Evolutionary conservation across 2,113 vertebrate genomes (phyloP).

Genomic region (Bagarius yarrelli): DNA sequence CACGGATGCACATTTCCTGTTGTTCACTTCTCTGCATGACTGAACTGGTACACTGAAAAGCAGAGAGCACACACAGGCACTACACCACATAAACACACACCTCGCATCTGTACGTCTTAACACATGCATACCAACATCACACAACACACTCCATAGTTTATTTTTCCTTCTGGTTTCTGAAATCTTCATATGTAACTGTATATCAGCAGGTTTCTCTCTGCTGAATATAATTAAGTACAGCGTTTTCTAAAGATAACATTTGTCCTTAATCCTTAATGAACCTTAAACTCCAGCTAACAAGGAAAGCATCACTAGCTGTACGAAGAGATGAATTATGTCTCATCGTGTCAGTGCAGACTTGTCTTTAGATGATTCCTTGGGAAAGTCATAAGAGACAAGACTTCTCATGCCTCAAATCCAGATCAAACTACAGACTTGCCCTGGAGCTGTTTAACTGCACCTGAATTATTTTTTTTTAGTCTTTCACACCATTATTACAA

Average conservation of each 20-base stretch:
- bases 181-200: too few relatives aligned
- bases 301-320: too few relatives aligned
- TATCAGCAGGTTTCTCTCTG: background rate
- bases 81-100: background rate
- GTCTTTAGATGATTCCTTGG: background rate
- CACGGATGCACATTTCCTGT: slow-evolving; percentile 59
- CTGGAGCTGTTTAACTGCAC: background rate
- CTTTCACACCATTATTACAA: background rate
- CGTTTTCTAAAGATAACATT: background rate
- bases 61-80: slow-evolving; percentile 20
- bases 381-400: background rate
- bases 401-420: background rate
- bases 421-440: background rate
- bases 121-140: background rate
- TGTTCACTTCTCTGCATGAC: slow-evolving; percentile 49
- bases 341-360: background rate
- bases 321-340: background rate
- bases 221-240: background rate
- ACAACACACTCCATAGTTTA: background rate
- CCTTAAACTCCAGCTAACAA: too few relatives aligned
- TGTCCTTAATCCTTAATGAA: background rate
- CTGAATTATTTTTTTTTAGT: background rate
- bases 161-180: background rate
- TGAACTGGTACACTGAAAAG: slow-evolving; percentile 19
- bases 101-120: background rate